These are phyloP conservation scores for Fragum whitleyi DNA, from an alignment of 2,888 invertebrate genomes.

Conservation along the genomic window DNA sequence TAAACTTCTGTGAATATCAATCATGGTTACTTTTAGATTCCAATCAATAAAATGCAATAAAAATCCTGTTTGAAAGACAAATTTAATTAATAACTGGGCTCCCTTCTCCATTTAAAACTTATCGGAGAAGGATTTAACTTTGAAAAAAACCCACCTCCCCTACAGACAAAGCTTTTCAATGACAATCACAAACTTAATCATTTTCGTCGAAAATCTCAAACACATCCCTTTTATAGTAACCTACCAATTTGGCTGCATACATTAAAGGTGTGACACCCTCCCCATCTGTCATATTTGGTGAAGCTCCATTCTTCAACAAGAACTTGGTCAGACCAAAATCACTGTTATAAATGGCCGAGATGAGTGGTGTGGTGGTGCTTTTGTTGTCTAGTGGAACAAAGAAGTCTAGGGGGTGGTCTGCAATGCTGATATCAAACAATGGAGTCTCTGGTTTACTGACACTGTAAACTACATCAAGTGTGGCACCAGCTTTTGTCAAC, in stretches of 20 bases:
- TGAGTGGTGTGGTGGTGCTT: slow-evolving; percentile 81
- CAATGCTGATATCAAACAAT: slow-evolving; percentile 73
- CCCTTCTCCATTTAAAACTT: no score
- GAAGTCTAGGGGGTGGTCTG: slow-evolving; percentile 67
- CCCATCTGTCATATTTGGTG: slow-evolving; percentile 84
- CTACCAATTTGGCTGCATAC: slow-evolving; percentile 85
- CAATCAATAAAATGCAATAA: no score
- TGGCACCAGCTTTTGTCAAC: slow-evolving; percentile 76
- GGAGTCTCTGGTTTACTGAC: slow-evolving; percentile 78
- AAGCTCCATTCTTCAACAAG: slow-evolving; percentile 83
- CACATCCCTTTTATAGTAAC: no score
- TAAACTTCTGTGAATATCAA: no score
- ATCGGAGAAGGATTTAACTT: no score
- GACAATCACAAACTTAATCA: no score
- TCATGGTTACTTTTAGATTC: no score
- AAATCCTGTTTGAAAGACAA: no score
- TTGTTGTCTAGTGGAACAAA: slow-evolving; percentile 65
- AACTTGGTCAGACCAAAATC: slow-evolving; percentile 82
- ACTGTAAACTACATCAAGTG: slow-evolving; percentile 79
- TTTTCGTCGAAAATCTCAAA: no score
- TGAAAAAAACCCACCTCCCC: no score
- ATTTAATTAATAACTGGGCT: no score
- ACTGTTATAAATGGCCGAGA: slow-evolving; percentile 82
- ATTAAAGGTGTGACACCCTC: slow-evolving; percentile 84
- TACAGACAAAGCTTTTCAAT: no score